Evolutionary conservation across 1,140 invertebrate species (phyloP).

Genomic region (Rhynchophorus ferrugineus): DNA sequence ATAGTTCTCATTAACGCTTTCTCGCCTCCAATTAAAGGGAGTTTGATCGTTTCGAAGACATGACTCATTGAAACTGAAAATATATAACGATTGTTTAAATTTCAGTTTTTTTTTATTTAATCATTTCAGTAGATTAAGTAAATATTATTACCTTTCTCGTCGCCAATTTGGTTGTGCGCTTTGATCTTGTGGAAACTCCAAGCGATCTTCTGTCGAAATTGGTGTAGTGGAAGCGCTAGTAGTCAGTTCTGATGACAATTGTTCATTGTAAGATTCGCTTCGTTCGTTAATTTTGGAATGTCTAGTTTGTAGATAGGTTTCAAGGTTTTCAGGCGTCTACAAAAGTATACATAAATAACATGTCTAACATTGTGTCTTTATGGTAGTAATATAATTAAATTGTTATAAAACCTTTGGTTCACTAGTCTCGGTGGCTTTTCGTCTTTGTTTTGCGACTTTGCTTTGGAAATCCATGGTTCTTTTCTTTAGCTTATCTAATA

Average conservation of each 20-base stretch:
- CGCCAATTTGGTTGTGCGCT: conserved; percentile 24
- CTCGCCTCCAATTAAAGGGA: conserved; percentile 12
- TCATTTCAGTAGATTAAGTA: too few species aligned
- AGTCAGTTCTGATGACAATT: conserved; percentile 20
- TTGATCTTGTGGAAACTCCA: conserved; percentile 16
- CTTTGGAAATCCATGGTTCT: conserved; percentile 38
- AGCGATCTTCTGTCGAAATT: conserved; percentile 13
- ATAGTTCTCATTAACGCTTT: conserved; percentile 39
- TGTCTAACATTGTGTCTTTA: too few species aligned
- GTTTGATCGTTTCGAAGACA: conserved; percentile 8
- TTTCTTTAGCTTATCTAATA: conserved; percentile 70
- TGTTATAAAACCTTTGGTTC: conserved; percentile 6
- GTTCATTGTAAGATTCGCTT: conserved; percentile 38
- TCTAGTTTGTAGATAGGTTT: conserved; percentile 6
- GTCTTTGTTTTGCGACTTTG: conserved; percentile 25
- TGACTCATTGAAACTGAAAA: conserved; percentile 14
- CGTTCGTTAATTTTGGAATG: conserved; percentile 31
- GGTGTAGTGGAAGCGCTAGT: conserved; percentile 11
- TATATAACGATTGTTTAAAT: not conserved
- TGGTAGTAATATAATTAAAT: too few species aligned
- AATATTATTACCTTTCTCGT: conserved; percentile 26
- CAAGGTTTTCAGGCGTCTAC: conserved; percentile 2
- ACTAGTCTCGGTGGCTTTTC: not conserved
- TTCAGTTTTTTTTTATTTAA: too few species aligned
- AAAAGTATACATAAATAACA: too few species aligned